Conservation (phyloP, 2,888 invertebrate species). For the Nebria brevicollis region DNA sequence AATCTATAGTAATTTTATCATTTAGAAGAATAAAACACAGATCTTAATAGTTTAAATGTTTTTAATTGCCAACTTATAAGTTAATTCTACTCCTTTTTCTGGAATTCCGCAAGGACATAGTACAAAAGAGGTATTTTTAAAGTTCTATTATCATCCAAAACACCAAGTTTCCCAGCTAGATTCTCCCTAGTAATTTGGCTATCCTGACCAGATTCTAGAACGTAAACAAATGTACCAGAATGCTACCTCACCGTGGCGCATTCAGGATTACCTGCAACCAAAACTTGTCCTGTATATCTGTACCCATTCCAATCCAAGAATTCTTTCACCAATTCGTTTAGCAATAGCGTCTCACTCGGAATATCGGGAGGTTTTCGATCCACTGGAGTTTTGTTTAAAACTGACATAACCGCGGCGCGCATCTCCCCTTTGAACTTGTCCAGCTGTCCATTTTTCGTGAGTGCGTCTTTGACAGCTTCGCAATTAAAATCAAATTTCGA, state of each 20-base stretch:
- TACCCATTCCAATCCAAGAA: constrained; percentile 79
- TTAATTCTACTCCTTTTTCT: constrained; percentile 52
- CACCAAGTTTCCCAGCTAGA: constrained; percentile 60
- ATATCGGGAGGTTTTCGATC: constrained; percentile 55
- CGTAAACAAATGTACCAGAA: not conserved
- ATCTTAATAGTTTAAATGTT: not conserved
- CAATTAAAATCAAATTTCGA: constrained; percentile 4
- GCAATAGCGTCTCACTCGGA: constrained; percentile 63
- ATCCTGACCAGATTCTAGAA: constrained; percentile 58
- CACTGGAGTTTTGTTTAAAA: constrained; percentile 57
- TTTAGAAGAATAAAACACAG: not conserved
- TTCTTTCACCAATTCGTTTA: constrained; percentile 75
- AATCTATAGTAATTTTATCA: not conserved
- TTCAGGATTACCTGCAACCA: constrained; percentile 56
- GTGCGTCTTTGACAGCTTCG: constrained; percentile 60
- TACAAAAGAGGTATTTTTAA: constrained; percentile 61
- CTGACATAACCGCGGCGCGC: constrained; percentile 60
- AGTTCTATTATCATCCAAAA: constrained; percentile 56
- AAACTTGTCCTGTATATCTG: constrained; percentile 67
- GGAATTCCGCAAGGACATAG: constrained; percentile 60
- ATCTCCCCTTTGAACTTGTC: constrained; percentile 61
- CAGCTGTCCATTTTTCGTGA: constrained; percentile 60
- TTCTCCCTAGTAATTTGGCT: constrained; percentile 57
- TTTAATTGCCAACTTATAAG: not conserved
- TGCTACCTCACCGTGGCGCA: not conserved